These are phyloP conservation scores for Brachyhypopomus occidentalis DNA, from an alignment of 2,113 vertebrate genomes.

Conservation along the genomic window DNA sequence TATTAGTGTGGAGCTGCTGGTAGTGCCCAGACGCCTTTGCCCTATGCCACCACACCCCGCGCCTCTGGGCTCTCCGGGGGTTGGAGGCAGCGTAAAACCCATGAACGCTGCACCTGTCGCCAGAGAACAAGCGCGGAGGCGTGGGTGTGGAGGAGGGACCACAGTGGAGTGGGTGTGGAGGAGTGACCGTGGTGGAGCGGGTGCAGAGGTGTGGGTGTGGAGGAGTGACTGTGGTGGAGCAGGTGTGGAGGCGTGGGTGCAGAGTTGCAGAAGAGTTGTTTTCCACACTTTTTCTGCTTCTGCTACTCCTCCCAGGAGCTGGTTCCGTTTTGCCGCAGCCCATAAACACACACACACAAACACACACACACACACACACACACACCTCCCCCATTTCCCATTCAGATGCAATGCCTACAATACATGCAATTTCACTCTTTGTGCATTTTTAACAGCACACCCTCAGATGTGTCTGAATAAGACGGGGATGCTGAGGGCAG, in stretches of 20 bases:
- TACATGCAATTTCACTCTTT: conserved; percentile 53
- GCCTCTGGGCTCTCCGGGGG: conserved; percentile 40
- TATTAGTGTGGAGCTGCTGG: conserved; percentile 29
- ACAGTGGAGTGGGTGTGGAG: conserved; percentile 43
- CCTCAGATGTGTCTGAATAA: conserved; percentile 59
- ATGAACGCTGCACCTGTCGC: conserved; percentile 54
- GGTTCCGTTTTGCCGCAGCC: background rate
- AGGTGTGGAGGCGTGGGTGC: conserved; percentile 33
- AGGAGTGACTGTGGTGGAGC: conserved; percentile 13
- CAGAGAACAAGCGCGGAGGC: conserved; percentile 44
- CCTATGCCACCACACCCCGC: conserved; percentile 48
- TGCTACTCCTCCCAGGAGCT: no score
- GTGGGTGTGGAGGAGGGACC: conserved; percentile 33
- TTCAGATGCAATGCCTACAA: conserved; percentile 54
- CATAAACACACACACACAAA: background rate
- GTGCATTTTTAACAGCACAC: conserved; percentile 54
- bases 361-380: conserved; percentile 29
- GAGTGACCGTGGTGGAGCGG: background rate
- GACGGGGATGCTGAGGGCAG: conserved; percentile 33
- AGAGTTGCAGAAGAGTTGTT: conserved; percentile 21
- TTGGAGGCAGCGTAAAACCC: conserved; percentile 61
- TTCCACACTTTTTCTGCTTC: background rate
- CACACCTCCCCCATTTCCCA: no score
- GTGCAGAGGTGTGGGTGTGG: conserved; percentile 17
- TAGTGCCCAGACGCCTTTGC: conserved; percentile 33